phyloP scores from a whole-genome alignment of 2,888 invertebrate genomes.

The Siphlonurus alternatus region DNA sequence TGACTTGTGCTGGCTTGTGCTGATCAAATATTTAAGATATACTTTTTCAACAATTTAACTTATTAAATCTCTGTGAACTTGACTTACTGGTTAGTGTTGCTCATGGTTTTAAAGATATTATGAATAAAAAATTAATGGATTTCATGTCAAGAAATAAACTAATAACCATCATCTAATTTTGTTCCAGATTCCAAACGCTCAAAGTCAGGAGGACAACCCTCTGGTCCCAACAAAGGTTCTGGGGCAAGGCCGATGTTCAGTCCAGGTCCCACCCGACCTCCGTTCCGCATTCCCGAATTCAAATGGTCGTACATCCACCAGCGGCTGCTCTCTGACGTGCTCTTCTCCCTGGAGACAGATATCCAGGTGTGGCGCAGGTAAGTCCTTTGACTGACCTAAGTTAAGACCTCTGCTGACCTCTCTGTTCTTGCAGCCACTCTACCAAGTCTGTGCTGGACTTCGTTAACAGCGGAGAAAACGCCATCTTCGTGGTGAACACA shows the following conservation, averaged over 20 bases:
- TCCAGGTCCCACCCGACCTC: constrained; percentile 81
- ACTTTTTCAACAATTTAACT: too few relatives aligned
- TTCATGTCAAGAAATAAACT: too few relatives aligned
- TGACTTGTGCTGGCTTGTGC: too few relatives aligned
- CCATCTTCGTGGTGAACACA: constrained; percentile 97
- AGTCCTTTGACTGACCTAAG: neutral
- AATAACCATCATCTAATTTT: too few relatives aligned
- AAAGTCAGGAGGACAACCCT: constrained; percentile 26
- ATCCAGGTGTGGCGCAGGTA: constrained; percentile 76
- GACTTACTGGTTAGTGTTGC: too few relatives aligned
- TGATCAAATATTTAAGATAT: too few relatives aligned
- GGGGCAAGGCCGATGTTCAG: constrained; percentile 73
- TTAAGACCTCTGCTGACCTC: constrained; percentile 25
- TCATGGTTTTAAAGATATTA: too few relatives aligned
- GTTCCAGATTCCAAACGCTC: constrained; percentile 36
- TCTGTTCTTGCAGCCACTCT: constrained; percentile 56
- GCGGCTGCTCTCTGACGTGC: constrained; percentile 82
- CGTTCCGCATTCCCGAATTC: constrained; percentile 98
- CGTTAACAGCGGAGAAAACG: constrained; percentile 96
- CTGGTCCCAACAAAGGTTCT: constrained; percentile 26
- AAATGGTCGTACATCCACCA: constrained; percentile 99
- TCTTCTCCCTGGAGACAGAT: constrained; percentile 93
- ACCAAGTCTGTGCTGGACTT: constrained; percentile 95
- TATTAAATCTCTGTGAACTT: too few relatives aligned
- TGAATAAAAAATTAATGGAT: too few relatives aligned